A percentile compares a stretch with the other conserved stretches of the same genome.
phyloP scores from a whole-genome alignment of 1,140 invertebrate species.

The Tetramorium parvispinum region DNA sequence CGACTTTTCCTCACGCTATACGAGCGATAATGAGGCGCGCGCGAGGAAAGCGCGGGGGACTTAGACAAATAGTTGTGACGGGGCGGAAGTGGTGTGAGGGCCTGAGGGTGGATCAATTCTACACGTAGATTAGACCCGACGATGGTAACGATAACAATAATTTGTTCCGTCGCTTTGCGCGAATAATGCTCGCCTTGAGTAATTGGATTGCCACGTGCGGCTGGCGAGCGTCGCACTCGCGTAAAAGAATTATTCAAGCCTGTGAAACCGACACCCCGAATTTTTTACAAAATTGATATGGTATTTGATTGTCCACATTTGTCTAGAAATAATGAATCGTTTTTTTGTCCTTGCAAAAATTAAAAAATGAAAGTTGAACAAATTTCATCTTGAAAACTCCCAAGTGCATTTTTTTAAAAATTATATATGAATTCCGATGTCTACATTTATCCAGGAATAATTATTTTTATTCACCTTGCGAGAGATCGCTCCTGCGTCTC shows the following conservation, averaged over 20 bases:
- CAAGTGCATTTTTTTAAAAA: too few species aligned
- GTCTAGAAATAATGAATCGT: too few species aligned
- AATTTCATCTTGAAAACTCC: too few species aligned
- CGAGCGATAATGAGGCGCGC: constrained; percentile 42
- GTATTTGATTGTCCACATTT: too few species aligned
- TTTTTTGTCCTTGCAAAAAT: too few species aligned
- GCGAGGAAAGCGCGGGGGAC: background rate
- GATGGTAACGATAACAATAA: constrained; percentile 52
- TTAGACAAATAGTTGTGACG: constrained; percentile 51
- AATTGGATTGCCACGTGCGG: constrained; percentile 40
- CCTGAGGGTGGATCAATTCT: constrained; percentile 47
- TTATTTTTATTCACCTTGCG: too few species aligned
- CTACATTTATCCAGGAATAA: too few species aligned
- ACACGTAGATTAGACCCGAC: constrained; percentile 48
- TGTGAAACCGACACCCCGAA: too few species aligned
- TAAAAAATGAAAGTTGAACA: too few species aligned
- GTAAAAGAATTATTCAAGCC: too few species aligned
- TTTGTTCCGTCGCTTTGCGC: constrained; percentile 48
- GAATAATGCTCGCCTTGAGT: constrained; percentile 42
- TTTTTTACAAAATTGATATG: too few species aligned
- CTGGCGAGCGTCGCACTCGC: background rate
- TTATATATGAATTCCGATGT: too few species aligned
- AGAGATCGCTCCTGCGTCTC: background rate
- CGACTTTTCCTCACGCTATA: constrained; percentile 43
- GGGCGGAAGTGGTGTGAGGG: background rate